Conservation (phyloP, 2,113 vertebrate genomes). For the Oncorhynchus nerka region DNA sequence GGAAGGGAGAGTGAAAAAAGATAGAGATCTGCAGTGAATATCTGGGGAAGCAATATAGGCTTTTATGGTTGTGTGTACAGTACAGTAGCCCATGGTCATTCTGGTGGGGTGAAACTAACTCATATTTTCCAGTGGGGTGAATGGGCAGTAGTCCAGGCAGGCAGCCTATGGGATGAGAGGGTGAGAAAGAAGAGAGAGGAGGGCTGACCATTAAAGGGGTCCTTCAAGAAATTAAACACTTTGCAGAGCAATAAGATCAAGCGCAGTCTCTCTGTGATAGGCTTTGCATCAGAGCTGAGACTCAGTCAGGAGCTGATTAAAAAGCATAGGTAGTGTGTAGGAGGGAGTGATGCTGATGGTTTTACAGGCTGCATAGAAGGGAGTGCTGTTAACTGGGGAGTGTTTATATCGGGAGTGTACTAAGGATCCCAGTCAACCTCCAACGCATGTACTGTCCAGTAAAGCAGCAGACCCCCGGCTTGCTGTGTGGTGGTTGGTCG, state of each 20-base stretch:
- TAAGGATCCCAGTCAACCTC: conserved; percentile 8
- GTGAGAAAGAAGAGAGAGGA: conserved; percentile 1
- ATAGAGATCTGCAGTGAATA: conserved; percentile 3
- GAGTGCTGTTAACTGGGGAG: conserved; percentile 9
- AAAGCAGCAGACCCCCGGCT: background rate
- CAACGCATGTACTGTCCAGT: background rate
- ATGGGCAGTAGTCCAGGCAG: conserved; percentile 6
- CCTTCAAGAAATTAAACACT: background rate
- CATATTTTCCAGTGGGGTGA: no score
- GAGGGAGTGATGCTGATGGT: conserved; percentile 4
- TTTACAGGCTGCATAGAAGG: conserved; percentile 2
- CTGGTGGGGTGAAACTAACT: conserved; percentile 3
- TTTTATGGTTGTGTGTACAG: conserved; percentile 56
- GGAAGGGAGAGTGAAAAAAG: no score
- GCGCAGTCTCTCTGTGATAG: background rate
- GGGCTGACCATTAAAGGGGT: background rate
- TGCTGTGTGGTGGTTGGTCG: conserved; percentile 14
- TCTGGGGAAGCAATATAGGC: conserved; percentile 40
- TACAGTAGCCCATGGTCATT: conserved; percentile 10
- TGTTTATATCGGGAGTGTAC: conserved; percentile 1
- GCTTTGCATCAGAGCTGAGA: background rate
- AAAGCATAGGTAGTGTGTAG: background rate
- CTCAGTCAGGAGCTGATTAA: background rate
- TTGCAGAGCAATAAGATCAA: background rate
- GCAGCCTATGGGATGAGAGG: background rate